A percentile compares a stretch with the other conserved stretches of the same genome.
Conservation (phyloP, 2,113 vertebrate genomes). For the Ptilorrhoa leucosticta region DNA sequence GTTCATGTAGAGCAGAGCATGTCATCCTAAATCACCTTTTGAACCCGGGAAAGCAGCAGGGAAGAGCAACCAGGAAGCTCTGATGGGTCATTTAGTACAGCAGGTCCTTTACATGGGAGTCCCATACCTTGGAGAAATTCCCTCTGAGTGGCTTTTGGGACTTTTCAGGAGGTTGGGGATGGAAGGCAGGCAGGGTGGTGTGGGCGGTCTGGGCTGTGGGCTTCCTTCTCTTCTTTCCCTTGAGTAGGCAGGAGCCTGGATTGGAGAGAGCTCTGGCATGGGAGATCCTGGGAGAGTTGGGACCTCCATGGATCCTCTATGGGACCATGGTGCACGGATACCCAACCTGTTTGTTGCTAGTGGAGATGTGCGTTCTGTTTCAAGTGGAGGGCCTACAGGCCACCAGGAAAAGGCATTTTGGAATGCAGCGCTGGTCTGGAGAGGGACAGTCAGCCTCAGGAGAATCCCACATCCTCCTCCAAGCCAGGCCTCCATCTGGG, state of each 20-base stretch:
- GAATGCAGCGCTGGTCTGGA: background rate
- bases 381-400: background rate
- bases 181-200: background rate
- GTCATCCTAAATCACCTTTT: constrained; percentile 63
- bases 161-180: background rate
- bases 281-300: background rate
- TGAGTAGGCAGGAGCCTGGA: background rate
- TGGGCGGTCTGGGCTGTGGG: background rate
- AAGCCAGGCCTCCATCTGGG: background rate
- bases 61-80: background rate
- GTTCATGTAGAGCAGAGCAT: constrained; percentile 3
- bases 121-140: background rate
- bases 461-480: background rate
- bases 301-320: background rate
- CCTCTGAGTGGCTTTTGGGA: background rate
- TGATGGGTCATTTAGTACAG: background rate
- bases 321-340: accelerated
- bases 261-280: background rate
- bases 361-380: background rate
- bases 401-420: background rate
- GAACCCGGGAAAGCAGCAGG: background rate
- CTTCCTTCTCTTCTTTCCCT: background rate
- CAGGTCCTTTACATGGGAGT: background rate
- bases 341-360: background rate
- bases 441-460: background rate